phyloP scores from a whole-genome alignment of 2,797 vertebrate species.

The Urocyon cinereoargenteus region DNA sequence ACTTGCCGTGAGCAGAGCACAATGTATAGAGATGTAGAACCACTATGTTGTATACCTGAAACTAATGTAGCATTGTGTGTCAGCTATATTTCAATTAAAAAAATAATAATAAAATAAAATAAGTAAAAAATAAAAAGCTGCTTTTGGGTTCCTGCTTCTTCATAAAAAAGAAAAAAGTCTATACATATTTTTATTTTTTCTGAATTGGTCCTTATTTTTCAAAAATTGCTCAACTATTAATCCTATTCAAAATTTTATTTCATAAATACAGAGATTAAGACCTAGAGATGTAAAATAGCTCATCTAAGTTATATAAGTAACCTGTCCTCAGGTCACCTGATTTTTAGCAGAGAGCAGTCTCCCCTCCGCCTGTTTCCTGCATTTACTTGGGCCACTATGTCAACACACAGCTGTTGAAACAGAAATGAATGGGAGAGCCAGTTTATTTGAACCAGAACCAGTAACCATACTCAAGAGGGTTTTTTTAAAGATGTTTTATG shows the following conservation, averaged over 20 bases:
- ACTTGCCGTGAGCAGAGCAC: background rate
- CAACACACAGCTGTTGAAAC: background rate
- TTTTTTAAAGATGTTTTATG: background rate
- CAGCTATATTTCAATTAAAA: background rate
- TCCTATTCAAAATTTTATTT: constrained; percentile 8
- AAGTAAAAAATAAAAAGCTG: background rate
- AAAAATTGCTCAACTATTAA: background rate
- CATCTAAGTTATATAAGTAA: background rate
- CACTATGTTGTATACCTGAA: background rate
- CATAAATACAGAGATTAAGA: constrained; percentile 1
- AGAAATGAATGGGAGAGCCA: background rate
- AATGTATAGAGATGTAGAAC: background rate
- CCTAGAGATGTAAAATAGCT: background rate
- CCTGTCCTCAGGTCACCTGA: background rate
- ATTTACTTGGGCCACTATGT: background rate
- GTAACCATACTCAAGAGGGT: background rate
- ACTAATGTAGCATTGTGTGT: background rate
- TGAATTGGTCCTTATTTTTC: background rate
- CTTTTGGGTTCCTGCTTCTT: background rate
- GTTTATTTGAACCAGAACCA: background rate
- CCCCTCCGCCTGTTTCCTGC: background rate
- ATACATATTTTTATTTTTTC: constrained; percentile 39
- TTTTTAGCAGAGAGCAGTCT: background rate
- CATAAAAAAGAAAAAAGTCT: background rate
- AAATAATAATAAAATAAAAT: background rate